A percentile compares a stretch with the other conserved stretches of the same genome.
Conservation (phyloP, 1,140 invertebrate species). For the Neodiprion pinetum region DNA sequence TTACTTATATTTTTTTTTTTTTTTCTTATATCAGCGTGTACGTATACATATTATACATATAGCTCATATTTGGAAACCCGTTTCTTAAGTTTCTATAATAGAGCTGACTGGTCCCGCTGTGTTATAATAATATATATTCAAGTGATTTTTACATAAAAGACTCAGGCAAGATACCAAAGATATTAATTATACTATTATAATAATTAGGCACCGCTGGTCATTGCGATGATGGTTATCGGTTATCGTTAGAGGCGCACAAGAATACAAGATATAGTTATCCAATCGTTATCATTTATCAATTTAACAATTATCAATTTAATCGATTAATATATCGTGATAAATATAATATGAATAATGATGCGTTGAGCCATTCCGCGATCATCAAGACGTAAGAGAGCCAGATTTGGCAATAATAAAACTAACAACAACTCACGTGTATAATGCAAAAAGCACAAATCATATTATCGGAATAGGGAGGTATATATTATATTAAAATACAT, state of each 20-base stretch:
- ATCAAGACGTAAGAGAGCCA: background rate
- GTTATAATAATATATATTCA: constrained; percentile 23
- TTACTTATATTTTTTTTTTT: constrained; percentile 4
- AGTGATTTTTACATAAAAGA: constrained; percentile 38
- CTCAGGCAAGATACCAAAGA: constrained; percentile 62
- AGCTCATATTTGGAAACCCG: background rate
- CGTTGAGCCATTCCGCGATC: background rate
- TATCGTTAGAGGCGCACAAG: constrained; percentile 51
- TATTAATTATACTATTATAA: constrained; percentile 43
- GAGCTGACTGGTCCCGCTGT: constrained; percentile 3
- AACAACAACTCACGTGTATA: background rate
- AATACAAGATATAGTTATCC: background rate
- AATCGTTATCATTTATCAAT: background rate
- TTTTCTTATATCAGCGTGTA: background rate
- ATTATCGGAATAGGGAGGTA: background rate
- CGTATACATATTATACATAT: constrained; percentile 17
- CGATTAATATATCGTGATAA: constrained; percentile 23
- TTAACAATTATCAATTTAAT: background rate
- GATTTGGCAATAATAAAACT: background rate
- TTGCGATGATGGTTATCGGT: constrained; percentile 53
- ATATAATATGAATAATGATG: constrained; percentile 39
- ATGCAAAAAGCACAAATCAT: background rate
- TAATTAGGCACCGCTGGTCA: constrained; percentile 46
- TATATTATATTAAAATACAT: too few species aligned
- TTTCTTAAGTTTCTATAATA: constrained; percentile 11